phyloP scores from a whole-genome alignment of 2,797 vertebrate species.

The Mastacembelus armatus region DNA sequence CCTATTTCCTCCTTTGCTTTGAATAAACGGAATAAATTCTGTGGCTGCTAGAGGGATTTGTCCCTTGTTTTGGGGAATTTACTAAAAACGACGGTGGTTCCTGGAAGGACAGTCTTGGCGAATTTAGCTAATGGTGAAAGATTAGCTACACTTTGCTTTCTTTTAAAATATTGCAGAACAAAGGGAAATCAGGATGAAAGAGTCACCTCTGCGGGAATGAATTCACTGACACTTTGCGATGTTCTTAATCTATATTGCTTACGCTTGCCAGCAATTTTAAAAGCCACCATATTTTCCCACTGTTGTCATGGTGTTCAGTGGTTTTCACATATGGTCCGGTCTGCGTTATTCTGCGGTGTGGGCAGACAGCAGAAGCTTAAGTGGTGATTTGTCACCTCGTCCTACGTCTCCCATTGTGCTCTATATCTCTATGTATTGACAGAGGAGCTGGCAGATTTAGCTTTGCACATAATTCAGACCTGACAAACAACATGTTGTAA shows the following conservation, averaged over 20 bases:
- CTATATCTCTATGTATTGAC: slow-evolving; percentile 53
- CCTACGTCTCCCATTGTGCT: slow-evolving; percentile 65
- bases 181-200: slow-evolving; percentile 4
- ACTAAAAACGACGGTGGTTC: background rate
- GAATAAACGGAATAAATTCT: background rate
- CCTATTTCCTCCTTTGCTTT: background rate
- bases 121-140: background rate
- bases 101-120: background rate
- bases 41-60: background rate
- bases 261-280: slow-evolving; percentile 28
- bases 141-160: background rate
- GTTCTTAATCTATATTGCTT: slow-evolving; percentile 24
- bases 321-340: slow-evolving; percentile 55
- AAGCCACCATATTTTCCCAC: slow-evolving; percentile 25
- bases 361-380: slow-evolving; percentile 74
- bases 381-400: slow-evolving; percentile 73
- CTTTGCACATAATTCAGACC: slow-evolving; percentile 49
- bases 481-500: slow-evolving; percentile 34
- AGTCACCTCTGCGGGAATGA: background rate
- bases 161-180: background rate
- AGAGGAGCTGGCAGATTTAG: slow-evolving; percentile 51
- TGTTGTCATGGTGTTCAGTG: slow-evolving; percentile 42
- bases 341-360: slow-evolving; percentile 66
- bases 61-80: background rate
- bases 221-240: slow-evolving; percentile 2